Evolutionary conservation across 2,113 vertebrate species (phyloP).

Genomic region (Tricholaema leucomelas): DNA sequence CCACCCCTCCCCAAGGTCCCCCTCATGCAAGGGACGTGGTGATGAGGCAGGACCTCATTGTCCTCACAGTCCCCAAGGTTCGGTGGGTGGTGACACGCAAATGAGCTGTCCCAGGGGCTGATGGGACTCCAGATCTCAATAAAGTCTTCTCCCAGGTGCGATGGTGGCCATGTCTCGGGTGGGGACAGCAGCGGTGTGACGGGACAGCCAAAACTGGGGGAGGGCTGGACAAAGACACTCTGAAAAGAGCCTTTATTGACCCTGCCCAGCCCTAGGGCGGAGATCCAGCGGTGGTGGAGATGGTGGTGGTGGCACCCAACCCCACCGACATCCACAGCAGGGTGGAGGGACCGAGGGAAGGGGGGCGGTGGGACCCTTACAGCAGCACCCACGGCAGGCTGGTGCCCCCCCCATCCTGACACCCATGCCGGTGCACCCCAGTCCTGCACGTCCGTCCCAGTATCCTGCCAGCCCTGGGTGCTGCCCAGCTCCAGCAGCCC

Average conservation of each 20-base stretch:
- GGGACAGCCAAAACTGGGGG: background rate
- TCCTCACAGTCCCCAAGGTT: background rate
- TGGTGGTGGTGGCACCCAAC: background rate
- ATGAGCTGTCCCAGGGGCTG: background rate
- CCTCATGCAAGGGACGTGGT: background rate
- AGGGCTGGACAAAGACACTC: background rate
- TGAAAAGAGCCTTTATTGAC: background rate
- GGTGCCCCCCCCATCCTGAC: too few species aligned
- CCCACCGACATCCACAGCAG: too few species aligned
- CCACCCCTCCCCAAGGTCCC: background rate
- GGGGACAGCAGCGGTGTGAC: background rate
- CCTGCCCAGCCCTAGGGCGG: background rate
- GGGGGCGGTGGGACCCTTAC: too few species aligned
- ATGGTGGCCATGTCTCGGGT: background rate
- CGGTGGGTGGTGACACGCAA: background rate
- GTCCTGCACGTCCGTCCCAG: too few species aligned
- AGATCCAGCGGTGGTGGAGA: background rate
- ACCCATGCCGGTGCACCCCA: too few species aligned
- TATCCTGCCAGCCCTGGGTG: too few species aligned
- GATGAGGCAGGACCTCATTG: background rate
- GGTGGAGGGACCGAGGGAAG: too few species aligned
- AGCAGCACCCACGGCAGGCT: too few species aligned
- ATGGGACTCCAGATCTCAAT: background rate
- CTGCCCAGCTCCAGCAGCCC: too few species aligned
- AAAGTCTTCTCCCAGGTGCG: background rate